phyloP scores from a whole-genome alignment of 1,140 invertebrate genomes.

The Bombus vancouverensis region DNA sequence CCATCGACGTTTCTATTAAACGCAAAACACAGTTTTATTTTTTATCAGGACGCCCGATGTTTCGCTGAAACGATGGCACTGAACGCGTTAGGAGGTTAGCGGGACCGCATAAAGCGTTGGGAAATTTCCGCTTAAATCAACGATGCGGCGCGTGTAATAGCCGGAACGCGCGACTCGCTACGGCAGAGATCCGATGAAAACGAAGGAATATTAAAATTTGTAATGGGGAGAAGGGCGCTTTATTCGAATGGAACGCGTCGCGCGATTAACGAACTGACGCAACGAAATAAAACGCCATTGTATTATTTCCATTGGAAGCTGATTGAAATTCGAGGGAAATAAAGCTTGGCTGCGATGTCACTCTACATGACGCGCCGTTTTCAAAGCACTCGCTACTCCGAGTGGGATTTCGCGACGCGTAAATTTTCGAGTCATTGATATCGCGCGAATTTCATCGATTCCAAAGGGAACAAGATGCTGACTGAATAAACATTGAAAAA shows the following conservation, averaged over 20 bases:
- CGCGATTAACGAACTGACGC: not conserved
- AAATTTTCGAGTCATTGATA: not conserved
- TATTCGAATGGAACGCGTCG: not conserved
- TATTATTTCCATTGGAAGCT: not conserved
- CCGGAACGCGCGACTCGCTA: not conserved
- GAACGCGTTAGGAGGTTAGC: not conserved
- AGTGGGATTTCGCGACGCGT: not conserved
- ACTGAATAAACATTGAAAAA: not conserved
- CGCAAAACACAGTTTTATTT: too few relatives aligned
- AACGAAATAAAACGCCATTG: not conserved
- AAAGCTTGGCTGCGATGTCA: not conserved
- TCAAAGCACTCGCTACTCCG: not conserved
- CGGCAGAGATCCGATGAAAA: too few relatives aligned
- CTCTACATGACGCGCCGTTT: not conserved
- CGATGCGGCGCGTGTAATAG: not conserved
- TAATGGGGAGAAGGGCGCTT: not conserved
- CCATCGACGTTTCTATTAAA: not conserved
- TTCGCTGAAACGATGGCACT: accelerated
- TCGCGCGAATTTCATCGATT: not conserved
- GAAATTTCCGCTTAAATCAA: not conserved
- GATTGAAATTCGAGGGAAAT: not conserved
- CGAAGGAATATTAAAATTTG: not conserved
- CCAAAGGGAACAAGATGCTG: not conserved
- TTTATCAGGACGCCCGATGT: not conserved
- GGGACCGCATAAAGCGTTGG: not conserved